Conservation (phyloP, 2,888 invertebrate species). For the Yponomeuta plumbellus region DNA sequence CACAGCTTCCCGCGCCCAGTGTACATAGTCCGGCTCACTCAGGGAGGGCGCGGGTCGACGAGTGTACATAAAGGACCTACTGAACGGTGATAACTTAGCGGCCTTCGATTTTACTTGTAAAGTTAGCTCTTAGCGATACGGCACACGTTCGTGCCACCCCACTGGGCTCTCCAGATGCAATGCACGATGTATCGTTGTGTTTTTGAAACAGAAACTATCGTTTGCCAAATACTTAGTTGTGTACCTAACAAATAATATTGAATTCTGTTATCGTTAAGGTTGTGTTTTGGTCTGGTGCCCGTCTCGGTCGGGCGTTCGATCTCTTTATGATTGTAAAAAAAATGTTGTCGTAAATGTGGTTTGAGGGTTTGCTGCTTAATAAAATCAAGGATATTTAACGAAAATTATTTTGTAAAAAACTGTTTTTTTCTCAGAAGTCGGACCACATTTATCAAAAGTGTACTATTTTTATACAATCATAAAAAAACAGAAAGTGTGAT, state of each 20-base stretch:
- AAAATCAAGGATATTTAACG: too few species aligned
- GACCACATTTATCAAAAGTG: too few species aligned
- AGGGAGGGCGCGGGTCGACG: slow-evolving; percentile 28
- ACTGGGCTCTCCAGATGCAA: slow-evolving; percentile 40
- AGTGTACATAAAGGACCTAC: slow-evolving; percentile 66
- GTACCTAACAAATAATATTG: slow-evolving; percentile 34
- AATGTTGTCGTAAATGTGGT: too few species aligned
- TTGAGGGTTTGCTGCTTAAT: too few species aligned
- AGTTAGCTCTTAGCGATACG: slow-evolving; percentile 65
- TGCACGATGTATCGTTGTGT: slow-evolving; percentile 34
- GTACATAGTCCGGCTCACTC: slow-evolving; percentile 16
- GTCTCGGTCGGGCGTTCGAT: too few species aligned
- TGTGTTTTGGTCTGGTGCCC: too few species aligned
- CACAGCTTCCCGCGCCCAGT: not conserved
- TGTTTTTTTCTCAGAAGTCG: too few species aligned
- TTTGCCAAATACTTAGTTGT: slow-evolving; percentile 70
- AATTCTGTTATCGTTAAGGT: slow-evolving; percentile 30
- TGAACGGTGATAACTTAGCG: slow-evolving; percentile 76
- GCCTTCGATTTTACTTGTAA: slow-evolving; percentile 75
- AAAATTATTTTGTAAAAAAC: too few species aligned
- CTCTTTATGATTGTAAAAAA: too few species aligned
- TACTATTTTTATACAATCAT: too few species aligned
- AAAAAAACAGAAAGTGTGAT: too few species aligned
- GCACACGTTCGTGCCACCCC: slow-evolving; percentile 40
- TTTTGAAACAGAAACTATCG: slow-evolving; percentile 22